Evolutionary conservation across 1,140 invertebrate species (phyloP), one percentile per base, ranked within the genome.

Genomic region (Sycophila sp.): DNA sequence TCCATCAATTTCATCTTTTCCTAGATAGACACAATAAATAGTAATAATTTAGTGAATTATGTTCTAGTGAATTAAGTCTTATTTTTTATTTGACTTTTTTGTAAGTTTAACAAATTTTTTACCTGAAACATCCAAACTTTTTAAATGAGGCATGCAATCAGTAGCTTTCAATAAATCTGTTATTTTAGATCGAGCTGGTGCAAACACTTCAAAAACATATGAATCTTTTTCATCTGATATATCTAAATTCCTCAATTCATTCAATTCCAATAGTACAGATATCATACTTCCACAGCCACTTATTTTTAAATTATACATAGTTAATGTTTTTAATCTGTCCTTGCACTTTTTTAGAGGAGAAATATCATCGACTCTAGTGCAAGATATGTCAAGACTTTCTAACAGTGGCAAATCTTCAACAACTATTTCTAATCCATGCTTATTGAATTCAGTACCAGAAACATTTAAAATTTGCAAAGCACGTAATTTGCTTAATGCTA

Each of bases 51-150:
- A n/a, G n/a, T n/a, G n/a, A n/a, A n/a, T n/a, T n/a, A n/a, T n/a
- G n/a, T n/a, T n/a, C n/a, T n/a, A n/a, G n/a, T n/a, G n/a, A n/a
- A n/a, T n/a, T n/a, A n/a, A n/a, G n/a, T n/a, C n/a, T n/a, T n/a
- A n/a, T n/a, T n/a, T n/a, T n/a, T 19, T n/a, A n/a, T 45, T 42
- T 42, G 15, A 42, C 5, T 42, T n/a, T n/a, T 45, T 45, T 47
- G 0, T 17, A n/a, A 53, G 4, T 2, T 22, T 26, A 13, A 36
- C 15, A 7, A 22, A 34, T 30, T 60, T 2, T 49, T 71, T 77
- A 84, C 92, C 92, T 40, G 92, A 93, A 73, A 94, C 89, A 83
- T 94, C 93, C 62, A 94, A 79, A 38, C 88, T 91, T 22, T 82
- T 80, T 45, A 94, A 81, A 76, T 91, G 80, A 26, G 90, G 91